Conservation (phyloP, 2,113 vertebrate genomes). For the Bubalus kerabau region DNA sequence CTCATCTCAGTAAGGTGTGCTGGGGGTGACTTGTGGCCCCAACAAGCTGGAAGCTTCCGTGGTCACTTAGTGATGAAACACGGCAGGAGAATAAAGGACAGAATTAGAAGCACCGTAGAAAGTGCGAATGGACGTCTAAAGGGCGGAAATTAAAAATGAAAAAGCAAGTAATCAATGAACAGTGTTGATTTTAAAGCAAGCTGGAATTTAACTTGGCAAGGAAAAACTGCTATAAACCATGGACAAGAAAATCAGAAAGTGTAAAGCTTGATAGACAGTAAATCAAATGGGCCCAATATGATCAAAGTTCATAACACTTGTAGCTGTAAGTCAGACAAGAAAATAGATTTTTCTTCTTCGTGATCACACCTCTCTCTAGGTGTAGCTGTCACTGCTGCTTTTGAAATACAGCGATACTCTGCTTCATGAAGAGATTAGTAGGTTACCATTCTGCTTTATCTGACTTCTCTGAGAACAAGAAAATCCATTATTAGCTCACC, state of each 20-base stretch:
- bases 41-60: not conserved
- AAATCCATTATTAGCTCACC: not conserved
- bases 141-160: conserved; percentile 8
- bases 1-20: not conserved
- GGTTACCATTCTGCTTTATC: not conserved
- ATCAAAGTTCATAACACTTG: not conserved
- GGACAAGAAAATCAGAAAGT: not conserved
- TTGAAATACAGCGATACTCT: not conserved
- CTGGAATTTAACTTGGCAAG: not conserved
- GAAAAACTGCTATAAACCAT: not conserved
- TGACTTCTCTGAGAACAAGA: not conserved
- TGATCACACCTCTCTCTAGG: not conserved
- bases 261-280: not conserved
- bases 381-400: no score
- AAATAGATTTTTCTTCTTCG: conserved; percentile 20
- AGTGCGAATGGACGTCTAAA: not conserved
- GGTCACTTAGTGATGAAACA: not conserved
- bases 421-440: not conserved
- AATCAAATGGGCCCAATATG: not conserved
- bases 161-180: not conserved
- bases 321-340: not conserved
- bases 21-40: not conserved
- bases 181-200: not conserved
- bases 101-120: not conserved
- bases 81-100: not conserved